Percentiles rank a stretch among this genome's conserved stretches.
phyloP scores from a whole-genome alignment of 1,140 invertebrate genomes.

The Gonioctena quinquepunctata region DNA sequence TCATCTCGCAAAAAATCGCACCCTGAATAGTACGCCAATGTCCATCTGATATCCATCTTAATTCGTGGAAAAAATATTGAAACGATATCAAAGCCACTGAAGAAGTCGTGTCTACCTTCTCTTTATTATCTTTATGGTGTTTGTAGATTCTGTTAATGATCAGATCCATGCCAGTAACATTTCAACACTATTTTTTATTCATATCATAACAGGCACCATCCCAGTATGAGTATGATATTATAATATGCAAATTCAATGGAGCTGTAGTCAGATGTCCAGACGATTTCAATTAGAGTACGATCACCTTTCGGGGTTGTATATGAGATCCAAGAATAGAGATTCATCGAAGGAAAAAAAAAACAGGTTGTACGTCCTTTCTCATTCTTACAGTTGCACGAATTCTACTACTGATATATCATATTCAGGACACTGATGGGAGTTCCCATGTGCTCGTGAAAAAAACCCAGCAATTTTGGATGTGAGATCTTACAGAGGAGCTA shows the following conservation, averaged over 20 bases:
- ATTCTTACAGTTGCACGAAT: too few species aligned
- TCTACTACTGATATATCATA: too few species aligned
- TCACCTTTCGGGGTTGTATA: too few species aligned
- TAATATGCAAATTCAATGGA: background rate
- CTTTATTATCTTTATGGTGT: background rate
- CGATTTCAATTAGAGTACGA: background rate
- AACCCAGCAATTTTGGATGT: too few species aligned
- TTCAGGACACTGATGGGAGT: too few species aligned
- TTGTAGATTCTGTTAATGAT: background rate
- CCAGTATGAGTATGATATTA: background rate
- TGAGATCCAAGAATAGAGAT: too few species aligned
- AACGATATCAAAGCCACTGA: background rate
- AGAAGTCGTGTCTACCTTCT: background rate
- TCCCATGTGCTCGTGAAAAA: too few species aligned
- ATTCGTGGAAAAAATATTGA: background rate
- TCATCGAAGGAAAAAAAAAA: too few species aligned
- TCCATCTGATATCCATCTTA: background rate
- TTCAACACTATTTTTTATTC: background rate
- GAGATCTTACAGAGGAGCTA: too few species aligned
- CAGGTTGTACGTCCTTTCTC: too few species aligned
- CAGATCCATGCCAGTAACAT: background rate
- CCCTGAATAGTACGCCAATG: too few species aligned
- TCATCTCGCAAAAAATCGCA: too few species aligned
- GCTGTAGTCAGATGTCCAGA: background rate
- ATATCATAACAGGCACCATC: background rate